Percentiles rank a stretch among this genome's conserved stretches.
Evolutionary conservation across 2,797 vertebrate genomes (phyloP).

Genomic region (Manis pentadactyla): DNA sequence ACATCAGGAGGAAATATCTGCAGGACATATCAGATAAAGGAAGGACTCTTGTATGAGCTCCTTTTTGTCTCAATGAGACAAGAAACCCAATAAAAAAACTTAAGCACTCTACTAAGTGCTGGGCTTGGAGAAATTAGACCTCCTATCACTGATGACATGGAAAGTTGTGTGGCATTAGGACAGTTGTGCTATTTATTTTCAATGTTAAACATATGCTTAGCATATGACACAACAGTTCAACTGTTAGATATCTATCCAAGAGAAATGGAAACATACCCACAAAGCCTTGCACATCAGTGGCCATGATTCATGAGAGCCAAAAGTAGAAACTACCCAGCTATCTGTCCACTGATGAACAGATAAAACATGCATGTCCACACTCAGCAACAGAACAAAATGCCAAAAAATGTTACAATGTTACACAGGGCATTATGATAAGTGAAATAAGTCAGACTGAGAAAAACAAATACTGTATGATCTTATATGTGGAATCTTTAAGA

Average conservation of each 20-base stretch:
- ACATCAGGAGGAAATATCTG: background rate
- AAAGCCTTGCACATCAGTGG: background rate
- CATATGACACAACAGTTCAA: background rate
- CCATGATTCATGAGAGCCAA: background rate
- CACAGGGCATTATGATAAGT: background rate
- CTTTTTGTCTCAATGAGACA: background rate
- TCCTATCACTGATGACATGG: background rate
- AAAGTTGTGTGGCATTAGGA: background rate
- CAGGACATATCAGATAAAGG: background rate
- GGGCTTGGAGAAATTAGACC: background rate
- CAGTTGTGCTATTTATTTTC: background rate
- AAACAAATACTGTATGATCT: background rate
- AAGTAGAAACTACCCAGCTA: background rate
- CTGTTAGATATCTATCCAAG: background rate
- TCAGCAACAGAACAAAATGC: background rate
- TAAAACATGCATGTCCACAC: accelerated
- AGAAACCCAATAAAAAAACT: background rate
- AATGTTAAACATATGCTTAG: background rate
- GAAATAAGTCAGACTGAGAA: background rate
- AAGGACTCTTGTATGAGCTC: background rate
- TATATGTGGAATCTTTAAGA: background rate
- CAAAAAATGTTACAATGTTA: accelerated
- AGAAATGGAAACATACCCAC: background rate
- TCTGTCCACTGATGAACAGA: background rate
- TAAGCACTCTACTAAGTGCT: background rate